Evolutionary conservation across 1,140 invertebrate genomes (phyloP).

Genomic region (Macrotrachela quadricornifera): DNA sequence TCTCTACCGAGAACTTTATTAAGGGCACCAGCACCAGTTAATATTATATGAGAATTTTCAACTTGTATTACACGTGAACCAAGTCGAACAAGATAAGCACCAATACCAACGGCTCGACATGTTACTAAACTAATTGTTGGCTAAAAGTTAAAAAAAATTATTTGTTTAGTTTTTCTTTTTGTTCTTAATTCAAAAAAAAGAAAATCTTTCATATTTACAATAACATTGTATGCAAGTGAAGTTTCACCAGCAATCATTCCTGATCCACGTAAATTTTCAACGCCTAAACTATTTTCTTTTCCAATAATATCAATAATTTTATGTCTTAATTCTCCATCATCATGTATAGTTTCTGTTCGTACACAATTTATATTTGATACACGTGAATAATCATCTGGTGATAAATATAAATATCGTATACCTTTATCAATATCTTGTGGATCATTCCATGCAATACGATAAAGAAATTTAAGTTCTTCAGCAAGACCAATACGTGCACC

Average conservation of each 20-base stretch:
- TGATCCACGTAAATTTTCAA: constrained; percentile 82
- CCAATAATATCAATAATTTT: constrained; percentile 88
- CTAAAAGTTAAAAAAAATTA: too few relatives aligned
- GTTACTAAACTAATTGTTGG: constrained; percentile 82
- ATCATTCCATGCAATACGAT: constrained; percentile 78
- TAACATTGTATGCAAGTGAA: constrained; percentile 68
- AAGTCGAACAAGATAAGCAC: constrained; percentile 75
- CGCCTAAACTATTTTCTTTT: constrained; percentile 75
- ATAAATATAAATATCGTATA: constrained; percentile 83
- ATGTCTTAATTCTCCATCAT: constrained; percentile 50
- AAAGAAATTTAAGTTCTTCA: constrained; percentile 79
- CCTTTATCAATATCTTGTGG: constrained; percentile 70
- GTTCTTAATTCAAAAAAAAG: too few relatives aligned
- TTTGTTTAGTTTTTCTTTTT: too few relatives aligned
- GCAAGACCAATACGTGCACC: constrained; percentile 89
- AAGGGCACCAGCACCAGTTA: constrained; percentile 80
- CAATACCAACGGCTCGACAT: constrained; percentile 91
- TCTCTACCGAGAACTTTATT: constrained; percentile 78
- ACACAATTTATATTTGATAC: constrained; percentile 50
- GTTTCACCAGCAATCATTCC: constrained; percentile 96
- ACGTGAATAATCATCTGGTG: constrained; percentile 71
- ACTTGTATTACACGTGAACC: constrained; percentile 88
- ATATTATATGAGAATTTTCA: constrained; percentile 91
- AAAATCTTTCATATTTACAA: too few relatives aligned
- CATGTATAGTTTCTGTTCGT: too few relatives aligned